A percentile compares a stretch with the other conserved stretches of the same genome.
Evolutionary conservation across 2,797 vertebrate genomes (phyloP).

Genomic region (Carcharodon carcharias): DNA sequence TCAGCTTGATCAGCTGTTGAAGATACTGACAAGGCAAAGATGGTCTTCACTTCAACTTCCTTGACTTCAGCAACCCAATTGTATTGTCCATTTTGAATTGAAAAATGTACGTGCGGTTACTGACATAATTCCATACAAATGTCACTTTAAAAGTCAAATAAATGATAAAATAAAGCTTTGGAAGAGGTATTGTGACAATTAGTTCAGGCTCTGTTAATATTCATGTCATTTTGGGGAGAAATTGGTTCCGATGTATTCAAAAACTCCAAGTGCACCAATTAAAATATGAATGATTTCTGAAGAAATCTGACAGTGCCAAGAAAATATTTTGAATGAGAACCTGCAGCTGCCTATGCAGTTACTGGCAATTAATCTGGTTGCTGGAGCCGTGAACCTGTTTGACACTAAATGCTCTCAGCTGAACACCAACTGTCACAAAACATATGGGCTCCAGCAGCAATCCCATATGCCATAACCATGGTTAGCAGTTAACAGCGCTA

Average conservation of each 20-base stretch:
- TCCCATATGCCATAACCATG: conserved; percentile 47
- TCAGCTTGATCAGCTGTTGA: background rate
- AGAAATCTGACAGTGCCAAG: conserved; percentile 36
- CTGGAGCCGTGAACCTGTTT: conserved; percentile 47
- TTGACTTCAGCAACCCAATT: background rate
- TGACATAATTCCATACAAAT: background rate
- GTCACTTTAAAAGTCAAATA: background rate
- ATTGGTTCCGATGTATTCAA: background rate
- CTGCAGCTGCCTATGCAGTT: conserved; percentile 41
- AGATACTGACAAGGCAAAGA: background rate
- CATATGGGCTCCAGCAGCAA: conserved; percentile 50
- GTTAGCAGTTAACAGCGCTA: conserved; percentile 46
- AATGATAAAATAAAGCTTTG: background rate
- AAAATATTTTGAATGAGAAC: conserved; percentile 46
- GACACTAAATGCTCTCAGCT: conserved; percentile 52
- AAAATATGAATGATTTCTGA: conserved; percentile 35
- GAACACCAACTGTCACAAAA: conserved; percentile 52
- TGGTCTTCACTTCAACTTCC: background rate
- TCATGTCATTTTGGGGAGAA: background rate
- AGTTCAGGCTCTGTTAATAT: conserved; percentile 13
- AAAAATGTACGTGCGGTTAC: background rate
- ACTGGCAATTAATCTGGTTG: conserved; percentile 46
- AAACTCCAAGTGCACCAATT: conserved; percentile 20
- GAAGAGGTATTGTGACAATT: background rate
- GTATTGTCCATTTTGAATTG: background rate